Evolutionary conservation across 2,113 vertebrate genomes (phyloP).

Genomic region (Notothenia rossii): DNA sequence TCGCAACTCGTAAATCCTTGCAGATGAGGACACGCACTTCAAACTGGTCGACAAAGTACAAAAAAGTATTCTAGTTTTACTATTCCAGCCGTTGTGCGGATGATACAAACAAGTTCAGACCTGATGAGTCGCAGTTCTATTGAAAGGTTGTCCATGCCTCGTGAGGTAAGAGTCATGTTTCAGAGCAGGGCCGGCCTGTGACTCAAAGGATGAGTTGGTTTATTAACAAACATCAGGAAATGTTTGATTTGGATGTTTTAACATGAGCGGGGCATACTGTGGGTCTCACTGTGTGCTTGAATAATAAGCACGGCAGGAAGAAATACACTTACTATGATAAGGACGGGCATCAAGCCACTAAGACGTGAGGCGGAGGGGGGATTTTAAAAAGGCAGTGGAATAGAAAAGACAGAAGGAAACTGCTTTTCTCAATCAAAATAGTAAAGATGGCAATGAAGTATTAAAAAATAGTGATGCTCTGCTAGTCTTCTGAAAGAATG

Average conservation of each 20-base stretch:
- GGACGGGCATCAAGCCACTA: slow-evolving; percentile 52
- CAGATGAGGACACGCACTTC: slow-evolving; percentile 50
- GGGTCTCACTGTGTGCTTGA: slow-evolving; percentile 32
- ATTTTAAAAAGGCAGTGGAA: slow-evolving; percentile 42
- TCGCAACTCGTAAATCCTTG: slow-evolving; percentile 49
- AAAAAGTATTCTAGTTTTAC: slow-evolving; percentile 12
- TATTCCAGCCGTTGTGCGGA: slow-evolving; percentile 9
- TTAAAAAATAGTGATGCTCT: background rate
- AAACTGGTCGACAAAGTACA: slow-evolving; percentile 44
- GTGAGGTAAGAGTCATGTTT: slow-evolving; percentile 45
- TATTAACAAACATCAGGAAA: slow-evolving; percentile 44
- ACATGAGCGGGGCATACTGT: background rate
- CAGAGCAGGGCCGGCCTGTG: slow-evolving; percentile 1
- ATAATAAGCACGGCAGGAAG: slow-evolving; percentile 53
- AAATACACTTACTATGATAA: slow-evolving; percentile 51
- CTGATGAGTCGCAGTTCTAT: slow-evolving; percentile 18
- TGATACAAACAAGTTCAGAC: slow-evolving; percentile 45
- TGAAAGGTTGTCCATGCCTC: slow-evolving; percentile 48
- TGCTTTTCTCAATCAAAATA: slow-evolving; percentile 42
- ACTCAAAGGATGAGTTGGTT: slow-evolving; percentile 37
- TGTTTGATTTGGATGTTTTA: slow-evolving; percentile 42
- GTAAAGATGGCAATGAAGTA: slow-evolving; percentile 13
- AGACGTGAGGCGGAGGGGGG: slow-evolving; percentile 26
- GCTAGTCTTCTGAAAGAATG: background rate
- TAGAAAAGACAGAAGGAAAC: slow-evolving; percentile 40